Conservation (phyloP, 2,888 invertebrate species). For the Coronaproctus castanopsis region DNA sequence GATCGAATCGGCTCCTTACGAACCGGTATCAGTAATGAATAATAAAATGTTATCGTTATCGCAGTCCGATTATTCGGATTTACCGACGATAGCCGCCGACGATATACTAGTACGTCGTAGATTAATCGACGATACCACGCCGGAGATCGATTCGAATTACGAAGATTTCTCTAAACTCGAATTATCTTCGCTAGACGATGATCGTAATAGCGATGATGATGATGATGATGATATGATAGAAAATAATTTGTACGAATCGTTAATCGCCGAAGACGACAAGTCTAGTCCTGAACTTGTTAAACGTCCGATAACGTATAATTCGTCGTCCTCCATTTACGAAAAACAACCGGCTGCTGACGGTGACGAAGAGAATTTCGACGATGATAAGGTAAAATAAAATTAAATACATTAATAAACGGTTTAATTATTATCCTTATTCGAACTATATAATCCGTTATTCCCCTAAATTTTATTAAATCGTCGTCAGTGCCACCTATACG, state of each 20-base stretch:
- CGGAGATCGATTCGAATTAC: conserved; percentile 10
- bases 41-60: conserved; percentile 8
- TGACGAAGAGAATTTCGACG: too few species aligned
- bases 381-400: too few species aligned
- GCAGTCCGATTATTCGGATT: not conserved
- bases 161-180: conserved; percentile 6
- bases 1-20: conserved; percentile 6
- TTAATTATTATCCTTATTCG: too few species aligned
- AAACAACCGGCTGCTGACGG: too few species aligned
- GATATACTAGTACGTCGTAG: not conserved
- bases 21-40: conserved; percentile 8
- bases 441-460: too few species aligned
- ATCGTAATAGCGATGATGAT: conserved; percentile 5
- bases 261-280: conserved; percentile 15
- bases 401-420: too few species aligned
- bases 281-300: conserved; percentile 15
- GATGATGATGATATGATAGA: conserved; percentile 13
- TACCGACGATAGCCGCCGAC: not conserved
- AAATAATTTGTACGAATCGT: conserved; percentile 16
- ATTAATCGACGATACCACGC: not conserved
- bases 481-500: too few species aligned
- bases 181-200: conserved; percentile 1
- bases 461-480: too few species aligned
- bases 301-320: not conserved
- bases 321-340: not conserved